Evolutionary conservation across 2,113 vertebrate species (phyloP), one percentile per base, ranked within the genome.

Genomic region (Tangachromis dhanisi): DNA sequence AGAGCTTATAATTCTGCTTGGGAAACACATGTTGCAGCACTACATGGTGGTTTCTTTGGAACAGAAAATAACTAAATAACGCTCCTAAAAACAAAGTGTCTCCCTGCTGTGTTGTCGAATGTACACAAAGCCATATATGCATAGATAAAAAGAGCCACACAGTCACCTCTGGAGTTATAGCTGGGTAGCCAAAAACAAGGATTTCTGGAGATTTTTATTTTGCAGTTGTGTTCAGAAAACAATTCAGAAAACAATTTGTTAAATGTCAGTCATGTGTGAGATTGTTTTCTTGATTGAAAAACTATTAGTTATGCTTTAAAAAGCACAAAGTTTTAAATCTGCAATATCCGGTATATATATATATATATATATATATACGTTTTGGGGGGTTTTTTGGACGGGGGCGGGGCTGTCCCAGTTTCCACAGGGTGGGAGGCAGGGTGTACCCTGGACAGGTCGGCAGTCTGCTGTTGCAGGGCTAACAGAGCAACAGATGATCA

Each of bases 341-440:
- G 38, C 13, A 26, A 9, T 31, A 51, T 51, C 33, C 8, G 8
- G 33, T 2, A 4, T 35, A 8, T 33, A 33, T 33, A 33, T 31
- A 29, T 31, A 2, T 31, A 7, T 31, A 31, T 31, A 31, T 31
- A 59, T 14, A 26, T 9, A 31, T 4, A 59, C 2, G 2, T 31
- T 59, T 59, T 59, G 3, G 55, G 29, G 5, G 0, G 0, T 3
- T 2, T 59, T 59, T 29, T 59, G 24, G 13, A 16, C 1, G 14
- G 57, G 3, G 2, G 26, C 5, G 2, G 57, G 26, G 57, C 14
- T 61, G 0, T 59, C 14, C 0, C 57, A 31, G 57, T 14, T 61
- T 31, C 3, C 26, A 9, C 8, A 9, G 16, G 16, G 57, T 61
- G 26, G 0, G 24, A 57, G 55, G 57, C 29, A 31, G 14, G 14